Conservation (phyloP, 2,113 vertebrate genomes). For the Onychostruthus taczanowskii region DNA sequence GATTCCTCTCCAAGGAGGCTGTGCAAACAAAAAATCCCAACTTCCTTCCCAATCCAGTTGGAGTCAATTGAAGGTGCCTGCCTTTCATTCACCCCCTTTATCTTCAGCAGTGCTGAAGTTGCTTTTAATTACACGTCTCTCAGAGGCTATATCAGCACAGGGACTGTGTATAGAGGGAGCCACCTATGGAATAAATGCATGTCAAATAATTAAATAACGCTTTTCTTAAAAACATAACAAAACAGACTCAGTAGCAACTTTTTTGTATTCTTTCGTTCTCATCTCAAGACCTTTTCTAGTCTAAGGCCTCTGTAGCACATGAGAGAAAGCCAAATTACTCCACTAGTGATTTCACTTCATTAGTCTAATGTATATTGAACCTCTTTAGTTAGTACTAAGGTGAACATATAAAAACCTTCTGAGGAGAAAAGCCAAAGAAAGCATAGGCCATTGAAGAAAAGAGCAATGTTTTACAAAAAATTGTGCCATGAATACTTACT, state of each 20-base stretch:
- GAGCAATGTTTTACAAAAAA: neutral
- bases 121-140: neutral
- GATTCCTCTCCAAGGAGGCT: neutral
- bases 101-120: neutral
- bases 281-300: neutral
- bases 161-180: neutral
- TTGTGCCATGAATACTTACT: neutral
- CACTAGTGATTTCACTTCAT: neutral
- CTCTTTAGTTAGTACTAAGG: neutral
- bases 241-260: neutral
- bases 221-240: neutral
- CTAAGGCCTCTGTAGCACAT: neutral
- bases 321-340: neutral
- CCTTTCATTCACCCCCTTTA: neutral
- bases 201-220: neutral
- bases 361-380: neutral
- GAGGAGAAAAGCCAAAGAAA: neutral
- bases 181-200: neutral
- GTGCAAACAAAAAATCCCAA: neutral
- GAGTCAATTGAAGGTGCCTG: neutral
- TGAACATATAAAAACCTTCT: neutral
- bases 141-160: accelerated
- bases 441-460: neutral
- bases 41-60: neutral
- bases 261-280: neutral